Evolutionary conservation across 1,140 invertebrate species (phyloP).

Genomic region (Apis florea): DNA sequence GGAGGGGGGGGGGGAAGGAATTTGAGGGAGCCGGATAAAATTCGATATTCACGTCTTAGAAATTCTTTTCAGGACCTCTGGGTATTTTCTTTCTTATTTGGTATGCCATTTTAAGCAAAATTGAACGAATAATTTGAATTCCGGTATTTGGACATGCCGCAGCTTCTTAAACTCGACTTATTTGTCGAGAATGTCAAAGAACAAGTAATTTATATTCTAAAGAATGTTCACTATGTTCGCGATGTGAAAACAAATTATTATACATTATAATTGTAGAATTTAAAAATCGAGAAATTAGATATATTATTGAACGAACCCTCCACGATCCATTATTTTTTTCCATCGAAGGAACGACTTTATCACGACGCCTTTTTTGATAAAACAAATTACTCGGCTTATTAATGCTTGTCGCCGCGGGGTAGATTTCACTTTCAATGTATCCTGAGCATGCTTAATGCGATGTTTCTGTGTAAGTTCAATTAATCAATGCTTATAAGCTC

Average conservation of each 20-base stretch:
- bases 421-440: slow-evolving; percentile 31
- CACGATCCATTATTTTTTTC: background rate
- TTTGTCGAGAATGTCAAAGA: too few relatives aligned
- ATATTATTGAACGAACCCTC: background rate
- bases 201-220: too few relatives aligned
- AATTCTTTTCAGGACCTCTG: background rate
- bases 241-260: too few relatives aligned
- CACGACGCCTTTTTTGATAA: background rate
- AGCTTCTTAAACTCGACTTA: too few relatives aligned
- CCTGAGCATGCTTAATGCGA: slow-evolving; percentile 1
- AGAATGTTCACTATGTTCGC: too few relatives aligned
- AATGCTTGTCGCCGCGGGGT: slow-evolving; percentile 6
- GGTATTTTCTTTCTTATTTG: background rate
- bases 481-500: slow-evolving; percentile 15
- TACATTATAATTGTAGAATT: background rate
- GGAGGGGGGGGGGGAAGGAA: too few relatives aligned
- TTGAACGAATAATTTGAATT: background rate
- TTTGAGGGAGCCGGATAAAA: background rate
- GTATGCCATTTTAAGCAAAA: background rate
- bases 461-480: slow-evolving; percentile 1
- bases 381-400: slow-evolving; percentile 24
- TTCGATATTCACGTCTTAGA: background rate
- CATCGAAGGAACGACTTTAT: too few relatives aligned
- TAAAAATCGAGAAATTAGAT: background rate
- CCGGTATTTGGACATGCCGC: background rate